Evolutionary conservation across 2,113 vertebrate species (phyloP).

Genomic region (Alaudala cheleensis): DNA sequence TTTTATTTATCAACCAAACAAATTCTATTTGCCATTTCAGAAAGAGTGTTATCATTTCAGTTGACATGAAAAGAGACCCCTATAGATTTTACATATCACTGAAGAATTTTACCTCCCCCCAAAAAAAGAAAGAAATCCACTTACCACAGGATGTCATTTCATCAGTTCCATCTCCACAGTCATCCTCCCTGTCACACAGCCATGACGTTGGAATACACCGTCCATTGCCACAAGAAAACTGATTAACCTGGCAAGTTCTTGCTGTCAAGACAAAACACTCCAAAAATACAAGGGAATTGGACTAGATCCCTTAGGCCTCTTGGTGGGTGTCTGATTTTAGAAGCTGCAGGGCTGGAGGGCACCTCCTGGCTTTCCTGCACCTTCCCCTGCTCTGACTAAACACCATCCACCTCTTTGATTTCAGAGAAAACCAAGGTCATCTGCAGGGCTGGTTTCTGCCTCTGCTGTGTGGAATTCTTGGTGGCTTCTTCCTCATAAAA

Average conservation of each 20-base stretch:
- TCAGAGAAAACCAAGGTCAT: neutral
- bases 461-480: neutral
- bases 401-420: neutral
- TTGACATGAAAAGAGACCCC: neutral
- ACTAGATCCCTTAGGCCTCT: neutral
- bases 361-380: neutral
- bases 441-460: neutral
- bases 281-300: slow-evolving; percentile 30
- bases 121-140: slow-evolving; percentile 20
- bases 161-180: slow-evolving; percentile 92
- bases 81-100: neutral
- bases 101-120: neutral
- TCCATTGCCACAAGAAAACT: slow-evolving; percentile 91
- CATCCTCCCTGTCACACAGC: slow-evolving; percentile 92
- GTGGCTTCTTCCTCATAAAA: neutral
- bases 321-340: neutral
- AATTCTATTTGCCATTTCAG: neutral
- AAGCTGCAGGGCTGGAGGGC: neutral
- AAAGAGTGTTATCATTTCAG: neutral
- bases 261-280: slow-evolving; percentile 74
- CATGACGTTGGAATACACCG: slow-evolving; percentile 90
- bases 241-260: slow-evolving; percentile 86
- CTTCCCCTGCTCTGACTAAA: neutral
- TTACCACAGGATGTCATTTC: slow-evolving; percentile 90
- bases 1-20: neutral